A percentile compares a stretch with the other conserved stretches of the same genome.
These are phyloP conservation scores for Melinaea menophilus DNA, from an alignment of 2,888 invertebrate species.

Conservation along the genomic window DNA sequence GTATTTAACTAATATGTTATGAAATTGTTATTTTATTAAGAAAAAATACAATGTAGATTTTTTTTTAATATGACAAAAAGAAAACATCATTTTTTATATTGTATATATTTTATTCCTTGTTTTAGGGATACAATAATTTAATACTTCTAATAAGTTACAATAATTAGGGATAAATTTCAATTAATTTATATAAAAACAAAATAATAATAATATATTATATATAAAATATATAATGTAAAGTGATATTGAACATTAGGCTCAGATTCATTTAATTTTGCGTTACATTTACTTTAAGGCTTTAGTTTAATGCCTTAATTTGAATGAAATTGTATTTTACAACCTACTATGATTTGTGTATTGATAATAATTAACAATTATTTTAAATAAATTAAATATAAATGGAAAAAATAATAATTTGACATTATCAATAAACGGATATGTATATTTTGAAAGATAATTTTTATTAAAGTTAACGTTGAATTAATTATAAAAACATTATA, in stretches of 20 bases:
- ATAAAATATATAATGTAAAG: conserved; percentile 49
- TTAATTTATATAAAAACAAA: conserved; percentile 39
- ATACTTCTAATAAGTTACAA: conserved; percentile 42
- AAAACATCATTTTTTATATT: conserved; percentile 35
- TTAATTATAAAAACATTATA: conserved; percentile 24
- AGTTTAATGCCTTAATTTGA: too few species aligned
- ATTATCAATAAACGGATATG: conserved; percentile 65
- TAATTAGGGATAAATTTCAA: conserved; percentile 15
- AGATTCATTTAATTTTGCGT: too few species aligned
- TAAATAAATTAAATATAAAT: conserved; percentile 38
- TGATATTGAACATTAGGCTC: too few species aligned
- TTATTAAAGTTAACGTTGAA: conserved; percentile 27
- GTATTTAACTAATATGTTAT: neutral
- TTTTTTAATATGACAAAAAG: conserved; percentile 11
- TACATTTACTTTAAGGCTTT: too few species aligned
- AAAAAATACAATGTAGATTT: too few species aligned
- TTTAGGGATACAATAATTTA: conserved; percentile 50
- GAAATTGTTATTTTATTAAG: neutral
- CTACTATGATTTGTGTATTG: conserved; percentile 42
- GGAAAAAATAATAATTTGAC: conserved; percentile 56
- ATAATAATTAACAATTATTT: conserved; percentile 38
- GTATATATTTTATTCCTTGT: conserved; percentile 46
- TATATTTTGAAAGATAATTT: conserved; percentile 60
- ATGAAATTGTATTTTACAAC: conserved; percentile 52
- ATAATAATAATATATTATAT: conserved; percentile 50